These are phyloP conservation scores for Ormyrus thymus DNA, from an alignment of 2,888 invertebrate genomes.

Conservation along the genomic window DNA sequence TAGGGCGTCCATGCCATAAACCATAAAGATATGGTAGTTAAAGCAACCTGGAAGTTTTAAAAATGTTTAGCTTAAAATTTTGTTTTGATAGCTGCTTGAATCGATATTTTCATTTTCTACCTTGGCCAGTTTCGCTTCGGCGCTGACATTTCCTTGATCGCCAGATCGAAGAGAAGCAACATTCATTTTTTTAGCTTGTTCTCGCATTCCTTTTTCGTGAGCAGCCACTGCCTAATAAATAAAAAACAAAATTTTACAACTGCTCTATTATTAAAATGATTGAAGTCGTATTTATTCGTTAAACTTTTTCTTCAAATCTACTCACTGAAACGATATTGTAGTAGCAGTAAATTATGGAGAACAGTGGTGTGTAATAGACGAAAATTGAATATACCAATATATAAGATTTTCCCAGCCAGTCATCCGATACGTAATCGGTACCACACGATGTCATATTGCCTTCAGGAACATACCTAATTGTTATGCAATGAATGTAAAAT, in stretches of 20 bases:
- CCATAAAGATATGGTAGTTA: constrained; percentile 81
- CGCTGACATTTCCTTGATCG: constrained; percentile 85
- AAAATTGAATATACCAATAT: constrained; percentile 87
- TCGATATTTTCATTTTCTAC: constrained; percentile 65
- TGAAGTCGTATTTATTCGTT: too few relatives aligned
- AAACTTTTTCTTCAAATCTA: neutral
- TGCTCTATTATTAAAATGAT: too few relatives aligned
- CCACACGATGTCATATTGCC: constrained; percentile 96
- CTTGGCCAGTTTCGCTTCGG: constrained; percentile 92
- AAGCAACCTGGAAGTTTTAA: constrained; percentile 74
- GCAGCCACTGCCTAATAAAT: constrained; percentile 89
- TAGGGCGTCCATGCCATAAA: constrained; percentile 81
- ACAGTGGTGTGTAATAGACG: constrained; percentile 85
- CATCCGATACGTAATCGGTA: constrained; percentile 88
- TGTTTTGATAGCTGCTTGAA: neutral
- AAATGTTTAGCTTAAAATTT: too few relatives aligned
- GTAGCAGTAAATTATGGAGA: constrained; percentile 90
- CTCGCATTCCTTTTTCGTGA: constrained; percentile 91
- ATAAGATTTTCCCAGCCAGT: constrained; percentile 86
- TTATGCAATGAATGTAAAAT: neutral
- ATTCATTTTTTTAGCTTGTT: constrained; percentile 96
- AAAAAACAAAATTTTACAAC: too few relatives aligned
- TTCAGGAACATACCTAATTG: constrained; percentile 79
- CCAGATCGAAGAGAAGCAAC: constrained; percentile 88
- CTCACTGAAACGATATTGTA: constrained; percentile 80